phyloP scores from a whole-genome alignment of 2,113 vertebrate genomes.

The Elachura formosa region DNA sequence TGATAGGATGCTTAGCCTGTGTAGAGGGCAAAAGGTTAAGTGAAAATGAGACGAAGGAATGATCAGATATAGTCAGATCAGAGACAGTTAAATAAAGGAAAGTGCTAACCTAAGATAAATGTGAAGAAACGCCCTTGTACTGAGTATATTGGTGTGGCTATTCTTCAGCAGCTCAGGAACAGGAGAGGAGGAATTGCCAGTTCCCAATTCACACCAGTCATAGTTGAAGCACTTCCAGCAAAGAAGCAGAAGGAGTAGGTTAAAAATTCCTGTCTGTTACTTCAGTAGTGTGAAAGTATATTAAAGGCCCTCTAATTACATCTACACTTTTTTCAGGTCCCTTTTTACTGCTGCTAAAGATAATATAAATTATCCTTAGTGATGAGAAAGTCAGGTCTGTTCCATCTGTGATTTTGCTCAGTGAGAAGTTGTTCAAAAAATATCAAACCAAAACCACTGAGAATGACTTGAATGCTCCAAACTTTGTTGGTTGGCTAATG shows the following conservation, averaged over 20 bases:
- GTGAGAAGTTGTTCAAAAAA: neutral
- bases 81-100: conserved; percentile 57
- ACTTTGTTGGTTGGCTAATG: neutral
- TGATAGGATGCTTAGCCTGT: conserved; percentile 36
- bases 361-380: neutral
- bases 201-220: neutral
- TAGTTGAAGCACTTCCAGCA: neutral
- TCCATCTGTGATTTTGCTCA: neutral
- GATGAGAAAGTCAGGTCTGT: neutral
- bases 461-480: neutral
- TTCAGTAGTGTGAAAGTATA: neutral
- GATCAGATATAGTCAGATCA: conserved; percentile 49
- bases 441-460: neutral
- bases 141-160: neutral
- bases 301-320: neutral
- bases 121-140: neutral
- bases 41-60: conserved; percentile 63
- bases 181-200: neutral
- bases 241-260: neutral
- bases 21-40: conserved; percentile 54
- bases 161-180: neutral
- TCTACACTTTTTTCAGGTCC: neutral
- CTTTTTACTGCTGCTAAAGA: neutral
- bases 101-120: neutral
- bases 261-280: neutral